Evolutionary conservation across 2,888 invertebrate species (phyloP).

Genomic region (Drosophila kambysellisi): DNA sequence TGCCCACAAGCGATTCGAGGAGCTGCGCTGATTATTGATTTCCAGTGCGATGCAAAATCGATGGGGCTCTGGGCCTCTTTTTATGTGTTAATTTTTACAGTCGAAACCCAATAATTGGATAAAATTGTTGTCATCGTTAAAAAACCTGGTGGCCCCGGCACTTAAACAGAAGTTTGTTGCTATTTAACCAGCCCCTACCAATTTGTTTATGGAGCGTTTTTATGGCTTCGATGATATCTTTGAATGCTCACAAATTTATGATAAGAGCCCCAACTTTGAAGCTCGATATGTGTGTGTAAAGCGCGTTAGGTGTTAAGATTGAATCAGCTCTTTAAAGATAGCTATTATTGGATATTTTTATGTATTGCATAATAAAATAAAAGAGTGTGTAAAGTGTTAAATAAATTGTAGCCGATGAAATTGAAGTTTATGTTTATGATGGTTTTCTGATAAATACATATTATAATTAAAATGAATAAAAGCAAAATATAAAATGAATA

Average conservation of each 20-base stretch:
- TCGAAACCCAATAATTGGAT: constrained; percentile 54
- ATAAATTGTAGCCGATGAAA: neutral
- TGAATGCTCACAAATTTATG: constrained; percentile 32
- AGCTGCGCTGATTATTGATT: constrained; percentile 55
- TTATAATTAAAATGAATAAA: neutral
- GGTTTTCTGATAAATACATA: neutral
- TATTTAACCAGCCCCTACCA: constrained; percentile 23
- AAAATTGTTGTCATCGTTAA: constrained; percentile 61
- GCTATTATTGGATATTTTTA: constrained; percentile 12
- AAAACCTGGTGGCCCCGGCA: constrained; percentile 30
- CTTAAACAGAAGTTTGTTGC: constrained; percentile 62
- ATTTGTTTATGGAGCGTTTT: constrained; percentile 56
- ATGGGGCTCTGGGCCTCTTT: constrained; percentile 19
- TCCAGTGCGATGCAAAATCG: constrained; percentile 38
- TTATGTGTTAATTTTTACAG: constrained; percentile 57
- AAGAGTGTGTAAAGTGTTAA: neutral
- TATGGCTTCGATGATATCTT: constrained; percentile 42
- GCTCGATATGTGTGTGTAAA: neutral
- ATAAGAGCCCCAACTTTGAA: constrained; percentile 24
- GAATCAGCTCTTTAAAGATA: constrained; percentile 6
- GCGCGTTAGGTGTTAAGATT: constrained; percentile 32
- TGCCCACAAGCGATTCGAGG: constrained; percentile 6
- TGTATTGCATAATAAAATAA: neutral
- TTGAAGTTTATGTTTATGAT: neutral
- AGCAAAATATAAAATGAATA: neutral